Evolutionary conservation across 2,888 invertebrate species (phyloP), one percentile per base, ranked within the genome.

Genomic region (Mamestra brassicae): DNA sequence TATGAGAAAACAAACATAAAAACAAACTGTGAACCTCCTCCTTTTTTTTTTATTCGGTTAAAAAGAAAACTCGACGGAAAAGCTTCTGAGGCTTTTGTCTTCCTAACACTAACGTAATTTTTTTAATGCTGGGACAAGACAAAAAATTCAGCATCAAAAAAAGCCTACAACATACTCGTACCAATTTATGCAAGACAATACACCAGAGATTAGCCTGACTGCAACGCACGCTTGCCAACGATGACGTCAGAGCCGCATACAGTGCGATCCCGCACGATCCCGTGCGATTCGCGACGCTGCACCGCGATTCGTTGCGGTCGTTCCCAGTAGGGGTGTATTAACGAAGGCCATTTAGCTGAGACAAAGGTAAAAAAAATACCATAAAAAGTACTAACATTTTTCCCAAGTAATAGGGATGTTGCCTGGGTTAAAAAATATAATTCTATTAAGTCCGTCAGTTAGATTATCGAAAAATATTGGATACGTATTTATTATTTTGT

Each of bases 201-300:
- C 67, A 58, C 61, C 38, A 52, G 50, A 80, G 70, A 74, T 58
- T 58, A 84, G 67, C 45, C 34, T 5, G 10, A 36, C 68, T 80
- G 78, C 68, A 60, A 7, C 52, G 50, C 38, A 38, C 61, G 60
- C 45, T 67, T 81, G 80, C 84, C 63, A 74, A 47, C 57, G 50
- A 38, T 81, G 84, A 75, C 81, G 80, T 84, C 81, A 79, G 54
- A 60, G 50, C 62, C 65, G 81, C 81, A 80, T 74, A 71, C 68
- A 55, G 34, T 1, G 52, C 1, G 26, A 26, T 26, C 26, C 26
- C 66, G 15, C 42, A 76, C 65, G 45, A 60, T 7, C 34, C 17
- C n/a, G 26, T 13, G 58, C 72, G 58, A 81, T 73, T 68, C 64
- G 78, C 60, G 38, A 61, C 80, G 72, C 17, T 36, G 58, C 58